phyloP scores from a whole-genome alignment of 2,797 vertebrate species.

The Phoeniculus purpureus region DNA sequence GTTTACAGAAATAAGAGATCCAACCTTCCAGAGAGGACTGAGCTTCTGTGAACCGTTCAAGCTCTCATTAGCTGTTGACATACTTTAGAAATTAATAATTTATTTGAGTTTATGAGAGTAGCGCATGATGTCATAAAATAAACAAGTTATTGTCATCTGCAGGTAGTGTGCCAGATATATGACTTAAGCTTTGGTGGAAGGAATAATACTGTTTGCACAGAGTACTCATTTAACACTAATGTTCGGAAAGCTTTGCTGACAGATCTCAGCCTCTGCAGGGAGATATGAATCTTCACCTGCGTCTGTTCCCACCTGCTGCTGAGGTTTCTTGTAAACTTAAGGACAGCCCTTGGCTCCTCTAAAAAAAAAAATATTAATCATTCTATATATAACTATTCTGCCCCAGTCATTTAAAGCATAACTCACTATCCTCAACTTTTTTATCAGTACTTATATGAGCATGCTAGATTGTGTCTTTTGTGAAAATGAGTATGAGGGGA shows the following conservation, averaged over 20 bases:
- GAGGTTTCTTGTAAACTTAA: constrained; percentile 5
- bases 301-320: constrained; percentile 52
- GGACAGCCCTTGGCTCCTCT: neutral
- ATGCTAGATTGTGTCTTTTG: neutral
- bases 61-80: constrained; percentile 43
- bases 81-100: constrained; percentile 60
- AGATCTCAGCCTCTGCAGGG: constrained; percentile 16
- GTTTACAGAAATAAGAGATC: neutral
- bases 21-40: neutral
- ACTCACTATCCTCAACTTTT: neutral
- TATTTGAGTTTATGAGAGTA: constrained; percentile 47
- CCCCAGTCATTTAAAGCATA: neutral
- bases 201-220: constrained; percentile 26
- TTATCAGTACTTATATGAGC: neutral
- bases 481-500: constrained; percentile 45
- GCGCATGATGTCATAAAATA: constrained; percentile 63
- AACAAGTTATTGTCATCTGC: constrained; percentile 60
- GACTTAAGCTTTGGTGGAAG: constrained; percentile 44
- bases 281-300: constrained; percentile 64
- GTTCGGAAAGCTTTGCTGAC: constrained; percentile 36
- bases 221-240: neutral
- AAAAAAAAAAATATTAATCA: neutral
- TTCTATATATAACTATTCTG: neutral
- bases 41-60: neutral
- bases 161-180: constrained; percentile 60